phyloP scores from a whole-genome alignment of 2,888 invertebrate species.

The Tenthredo livida region DNA sequence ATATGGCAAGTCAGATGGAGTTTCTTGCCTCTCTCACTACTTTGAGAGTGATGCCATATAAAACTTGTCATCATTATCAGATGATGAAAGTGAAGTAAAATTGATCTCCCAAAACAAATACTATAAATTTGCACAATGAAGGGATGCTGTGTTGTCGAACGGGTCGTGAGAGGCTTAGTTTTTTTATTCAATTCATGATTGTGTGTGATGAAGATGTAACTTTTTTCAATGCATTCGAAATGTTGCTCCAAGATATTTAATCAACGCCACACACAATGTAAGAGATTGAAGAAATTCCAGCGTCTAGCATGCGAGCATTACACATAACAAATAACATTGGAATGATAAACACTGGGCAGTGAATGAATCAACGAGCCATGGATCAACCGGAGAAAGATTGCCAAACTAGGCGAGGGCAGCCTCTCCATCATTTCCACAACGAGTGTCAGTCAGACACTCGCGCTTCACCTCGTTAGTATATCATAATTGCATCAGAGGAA shows the following conservation, averaged over 20 bases:
- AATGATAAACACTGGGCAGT: conserved; percentile 21
- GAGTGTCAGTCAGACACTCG: conserved; percentile 71
- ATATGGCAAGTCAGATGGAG: conserved; percentile 24
- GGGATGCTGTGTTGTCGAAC: background rate
- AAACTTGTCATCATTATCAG: background rate
- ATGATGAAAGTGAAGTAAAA: background rate
- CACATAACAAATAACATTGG: background rate
- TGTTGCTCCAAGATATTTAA: background rate
- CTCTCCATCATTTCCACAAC: conserved; percentile 71
- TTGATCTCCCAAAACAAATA: too few species aligned
- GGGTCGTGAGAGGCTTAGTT: background rate
- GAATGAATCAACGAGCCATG: conserved; percentile 61
- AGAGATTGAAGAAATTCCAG: background rate
- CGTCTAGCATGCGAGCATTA: background rate
- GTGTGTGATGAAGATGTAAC: too few species aligned
- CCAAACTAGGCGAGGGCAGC: conserved; percentile 69
- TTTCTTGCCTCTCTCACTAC: background rate
- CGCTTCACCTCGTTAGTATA: conserved; percentile 64
- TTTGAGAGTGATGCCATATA: background rate
- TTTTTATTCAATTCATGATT: background rate
- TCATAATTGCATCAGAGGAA: background rate
- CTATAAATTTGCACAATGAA: background rate
- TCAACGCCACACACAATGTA: background rate
- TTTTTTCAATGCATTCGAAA: background rate
- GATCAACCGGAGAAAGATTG: conserved; percentile 72